Evolutionary conservation across 2,888 invertebrate genomes (phyloP).

Genomic region (Pegoplata infirma): DNA sequence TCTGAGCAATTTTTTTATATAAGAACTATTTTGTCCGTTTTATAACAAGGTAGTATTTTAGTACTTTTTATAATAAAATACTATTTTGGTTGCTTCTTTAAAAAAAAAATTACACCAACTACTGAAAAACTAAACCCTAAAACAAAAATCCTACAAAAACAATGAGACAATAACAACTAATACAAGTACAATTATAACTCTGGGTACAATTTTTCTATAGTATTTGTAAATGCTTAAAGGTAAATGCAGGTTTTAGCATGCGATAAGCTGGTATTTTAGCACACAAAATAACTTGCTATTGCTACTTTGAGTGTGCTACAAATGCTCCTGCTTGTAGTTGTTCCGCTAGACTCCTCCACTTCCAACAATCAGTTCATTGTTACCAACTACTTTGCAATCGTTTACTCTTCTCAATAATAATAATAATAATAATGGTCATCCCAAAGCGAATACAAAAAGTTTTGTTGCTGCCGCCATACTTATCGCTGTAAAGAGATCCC

Average conservation of each 20-base stretch:
- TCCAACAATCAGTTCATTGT: not conserved
- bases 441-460: conserved; percentile 8
- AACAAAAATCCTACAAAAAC: no score
- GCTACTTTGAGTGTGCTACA: conserved; percentile 48
- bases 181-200: conserved; percentile 23
- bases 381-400: not conserved
- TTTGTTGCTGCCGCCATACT: not conserved
- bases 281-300: conserved; percentile 58
- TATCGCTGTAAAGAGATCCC: conserved; percentile 1
- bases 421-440: conserved; percentile 36
- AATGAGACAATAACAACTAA: conserved; percentile 5
- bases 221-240: conserved; percentile 61
- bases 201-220: not conserved
- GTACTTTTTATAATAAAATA: no score
- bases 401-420: not conserved
- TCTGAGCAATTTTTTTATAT: no score
- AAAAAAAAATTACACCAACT: no score
- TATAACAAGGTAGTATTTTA: no score
- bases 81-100: no score
- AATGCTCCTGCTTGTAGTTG: conserved; percentile 38
- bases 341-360: not conserved
- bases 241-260: conserved; percentile 64
- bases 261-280: conserved; percentile 67
- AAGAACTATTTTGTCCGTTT: no score
- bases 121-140: conserved; percentile 9